Conservation (phyloP, 2,888 invertebrate species). For the Trachelus iudaicus region DNA sequence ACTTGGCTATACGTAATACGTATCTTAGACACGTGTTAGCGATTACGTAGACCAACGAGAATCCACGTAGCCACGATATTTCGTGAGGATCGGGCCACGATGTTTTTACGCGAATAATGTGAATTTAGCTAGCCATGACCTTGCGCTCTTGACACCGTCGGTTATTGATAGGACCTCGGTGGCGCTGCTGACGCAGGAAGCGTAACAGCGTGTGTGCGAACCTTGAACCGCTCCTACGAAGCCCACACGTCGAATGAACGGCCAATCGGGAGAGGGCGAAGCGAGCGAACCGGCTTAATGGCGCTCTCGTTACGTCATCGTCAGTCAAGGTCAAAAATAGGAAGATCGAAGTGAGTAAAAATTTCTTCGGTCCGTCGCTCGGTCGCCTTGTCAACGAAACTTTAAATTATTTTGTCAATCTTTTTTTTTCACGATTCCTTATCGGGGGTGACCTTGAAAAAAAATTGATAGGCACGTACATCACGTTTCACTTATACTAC, state of each 20-base stretch:
- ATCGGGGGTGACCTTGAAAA: no score
- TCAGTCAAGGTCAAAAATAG: not conserved
- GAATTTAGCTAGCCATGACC: constrained; percentile 36
- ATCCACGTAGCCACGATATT: not conserved
- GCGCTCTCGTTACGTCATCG: constrained; percentile 14
- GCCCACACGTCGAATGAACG: not conserved
- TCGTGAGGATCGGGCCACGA: not conserved
- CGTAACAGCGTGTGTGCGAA: constrained; percentile 10
- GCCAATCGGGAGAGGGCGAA: constrained; percentile 14
- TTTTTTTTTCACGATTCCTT: no score
- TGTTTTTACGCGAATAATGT: constrained; percentile 5
- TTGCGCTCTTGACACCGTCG: constrained; percentile 45
- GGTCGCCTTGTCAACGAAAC: not conserved
- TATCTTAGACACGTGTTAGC: not conserved
- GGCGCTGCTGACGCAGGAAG: constrained; percentile 12
- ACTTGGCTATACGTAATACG: not conserved
- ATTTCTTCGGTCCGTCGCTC: not conserved
- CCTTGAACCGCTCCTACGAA: constrained; percentile 27
- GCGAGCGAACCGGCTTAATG: constrained; percentile 20
- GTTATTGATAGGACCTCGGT: constrained; percentile 38
- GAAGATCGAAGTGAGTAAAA: not conserved
- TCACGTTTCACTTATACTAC: not conserved
- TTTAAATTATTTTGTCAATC: no score
- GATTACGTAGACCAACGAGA: not conserved
- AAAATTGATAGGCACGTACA: no score